Conservation (phyloP, 2,888 invertebrate species). For the Trichogramma evanescens region DNA sequence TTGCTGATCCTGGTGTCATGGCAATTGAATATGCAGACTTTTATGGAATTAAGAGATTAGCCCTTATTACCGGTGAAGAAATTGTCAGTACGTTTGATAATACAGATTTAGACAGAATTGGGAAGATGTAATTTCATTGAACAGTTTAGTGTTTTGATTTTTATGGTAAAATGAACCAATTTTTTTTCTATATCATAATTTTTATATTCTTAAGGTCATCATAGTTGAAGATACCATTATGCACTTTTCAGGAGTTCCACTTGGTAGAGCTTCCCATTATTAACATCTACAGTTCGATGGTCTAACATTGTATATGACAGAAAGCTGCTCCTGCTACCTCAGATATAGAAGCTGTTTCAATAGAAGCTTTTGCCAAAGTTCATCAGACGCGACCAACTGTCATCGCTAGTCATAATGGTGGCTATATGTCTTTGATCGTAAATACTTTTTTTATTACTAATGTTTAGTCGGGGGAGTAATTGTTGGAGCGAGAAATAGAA, state of each 20-base stretch:
- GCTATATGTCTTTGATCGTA: slow-evolving; percentile 97
- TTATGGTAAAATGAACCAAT: neutral
- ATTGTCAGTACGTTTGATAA: slow-evolving; percentile 97
- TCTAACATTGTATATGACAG: slow-evolving; percentile 83
- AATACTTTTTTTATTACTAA: too few relatives aligned
- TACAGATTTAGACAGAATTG: slow-evolving; percentile 82
- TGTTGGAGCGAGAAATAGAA: too few relatives aligned
- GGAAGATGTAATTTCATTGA: slow-evolving; percentile 94
- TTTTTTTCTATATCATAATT: slow-evolving; percentile 8
- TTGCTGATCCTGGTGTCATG: slow-evolving; percentile 97
- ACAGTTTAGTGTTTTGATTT: slow-evolving; percentile 54
- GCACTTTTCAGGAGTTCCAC: slow-evolving; percentile 87
- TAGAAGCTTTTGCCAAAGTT: slow-evolving; percentile 90
- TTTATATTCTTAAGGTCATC: slow-evolving; percentile 58
- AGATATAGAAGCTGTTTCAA: slow-evolving; percentile 95
- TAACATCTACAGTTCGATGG: slow-evolving; percentile 91
- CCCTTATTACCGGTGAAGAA: slow-evolving; percentile 95
- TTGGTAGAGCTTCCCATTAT: slow-evolving; percentile 95
- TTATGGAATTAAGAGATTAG: slow-evolving; percentile 95
- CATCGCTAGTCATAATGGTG: slow-evolving; percentile 98
- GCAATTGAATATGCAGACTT: slow-evolving; percentile 99
- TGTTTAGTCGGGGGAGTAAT: too few relatives aligned
- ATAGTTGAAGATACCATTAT: slow-evolving; percentile 94
- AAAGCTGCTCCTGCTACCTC: slow-evolving; percentile 78
- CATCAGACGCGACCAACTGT: slow-evolving; percentile 85